These are phyloP conservation scores for Abrostola tripartita DNA, from an alignment of 2,888 invertebrate species.

Conservation along the genomic window DNA sequence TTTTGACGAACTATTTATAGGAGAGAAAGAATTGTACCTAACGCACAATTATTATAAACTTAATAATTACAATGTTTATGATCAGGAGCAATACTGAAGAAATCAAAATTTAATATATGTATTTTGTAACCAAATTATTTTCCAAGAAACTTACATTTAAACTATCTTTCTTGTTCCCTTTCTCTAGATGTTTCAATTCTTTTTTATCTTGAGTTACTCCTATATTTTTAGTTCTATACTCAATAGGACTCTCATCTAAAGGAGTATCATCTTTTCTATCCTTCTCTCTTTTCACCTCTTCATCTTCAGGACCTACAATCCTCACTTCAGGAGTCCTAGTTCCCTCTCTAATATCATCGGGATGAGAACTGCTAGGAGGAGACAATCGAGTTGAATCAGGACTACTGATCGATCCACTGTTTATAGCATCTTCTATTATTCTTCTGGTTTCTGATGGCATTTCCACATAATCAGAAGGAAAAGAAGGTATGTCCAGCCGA, in stretches of 20 bases:
- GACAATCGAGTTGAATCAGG: constrained; percentile 8
- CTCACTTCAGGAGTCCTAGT: constrained; percentile 78
- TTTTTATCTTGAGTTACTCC: constrained; percentile 91
- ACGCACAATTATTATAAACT: too few species aligned
- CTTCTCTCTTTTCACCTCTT: constrained; percentile 41
- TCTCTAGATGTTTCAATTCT: constrained; percentile 87
- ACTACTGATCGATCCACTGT: constrained; percentile 29
- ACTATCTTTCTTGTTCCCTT: constrained; percentile 31
- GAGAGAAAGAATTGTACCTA: too few species aligned
- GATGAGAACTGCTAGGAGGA: constrained; percentile 17
- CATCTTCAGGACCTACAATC: constrained; percentile 64
- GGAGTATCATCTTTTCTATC: constrained; percentile 30
- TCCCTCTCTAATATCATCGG: constrained; percentile 47
- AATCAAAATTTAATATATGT: too few species aligned
- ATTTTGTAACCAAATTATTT: too few species aligned
- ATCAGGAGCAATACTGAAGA: too few species aligned
- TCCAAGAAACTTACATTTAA: constrained; percentile 57
- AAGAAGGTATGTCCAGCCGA: constrained; percentile 74
- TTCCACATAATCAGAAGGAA: constrained; percentile 79
- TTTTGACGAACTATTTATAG: too few species aligned
- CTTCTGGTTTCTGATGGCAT: constrained; percentile 75
- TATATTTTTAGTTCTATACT: constrained; percentile 79
- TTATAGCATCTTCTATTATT: constrained; percentile 64
- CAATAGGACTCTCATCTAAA: constrained; percentile 59
- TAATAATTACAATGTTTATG: too few species aligned